Base-by-base conservation (phyloP, 2,113 vertebrate species). In the Sula dactylatra region DNA sequence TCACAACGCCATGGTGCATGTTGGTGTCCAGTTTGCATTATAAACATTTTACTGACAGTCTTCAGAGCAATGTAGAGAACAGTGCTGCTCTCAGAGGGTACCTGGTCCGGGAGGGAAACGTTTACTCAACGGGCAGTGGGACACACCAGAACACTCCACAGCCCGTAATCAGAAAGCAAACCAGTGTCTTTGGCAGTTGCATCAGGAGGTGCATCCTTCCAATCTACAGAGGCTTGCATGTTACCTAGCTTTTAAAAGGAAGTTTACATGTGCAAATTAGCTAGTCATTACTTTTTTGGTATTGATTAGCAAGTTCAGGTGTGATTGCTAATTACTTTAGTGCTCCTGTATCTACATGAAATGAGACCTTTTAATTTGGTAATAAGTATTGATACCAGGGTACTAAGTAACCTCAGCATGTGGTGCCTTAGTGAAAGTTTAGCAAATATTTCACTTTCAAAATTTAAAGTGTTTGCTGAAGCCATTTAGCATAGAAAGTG, bases 381-480 rank as follows among this genome's bases (percentile, higher is more conserved):
- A 64, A 71, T 49, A 36, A 5, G 19, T 65, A 31, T 12, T 65
- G 82, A 88, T 87, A 76, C 16, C 70, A 72, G 55, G 20, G n/a
- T 42, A 44, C 83, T 82, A 90, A 95, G 47, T 49, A 66, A 84
- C 54, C 82, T 82, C 73, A 65, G 67, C 72, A 13, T 79, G 67
- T 29, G 38, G 77, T 67, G 64, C 36, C 52, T 49, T 34, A 80
- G 94, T 92, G 92, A 93, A 94, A 95, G 88, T 66, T 65, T 66
- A 89, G 67, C 79, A 90, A 67, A 81, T 90, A 81, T 76, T 93
- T 80, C 7, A 5, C 49, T 91, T 82, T 58, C 81, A 80, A 80
- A 94, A 82, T 76, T 44, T 86, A 13, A 92, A 90, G 89, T 85
- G 71, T 91, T 95, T 96, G 77, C 87, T 82, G 55, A 73, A 95